Evolutionary conservation across 2,888 invertebrate genomes (phyloP).

Genomic region (Heliconius erato): DNA sequence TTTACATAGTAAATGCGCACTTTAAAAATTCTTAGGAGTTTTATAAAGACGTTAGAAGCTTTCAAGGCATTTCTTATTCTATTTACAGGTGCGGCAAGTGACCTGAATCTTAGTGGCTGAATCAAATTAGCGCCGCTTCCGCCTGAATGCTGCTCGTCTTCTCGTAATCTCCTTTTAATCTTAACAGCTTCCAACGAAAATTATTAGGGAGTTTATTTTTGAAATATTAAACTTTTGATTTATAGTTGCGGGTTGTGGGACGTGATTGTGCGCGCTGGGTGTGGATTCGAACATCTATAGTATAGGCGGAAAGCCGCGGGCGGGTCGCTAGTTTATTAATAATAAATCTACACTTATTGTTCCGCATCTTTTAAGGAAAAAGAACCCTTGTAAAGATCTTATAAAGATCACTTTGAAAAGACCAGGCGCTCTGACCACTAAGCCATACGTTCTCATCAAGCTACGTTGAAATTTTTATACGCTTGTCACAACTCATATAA

Average conservation of each 20-base stretch:
- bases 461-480: too few relatives aligned
- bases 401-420: too few relatives aligned
- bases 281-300: background rate
- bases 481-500: too few relatives aligned
- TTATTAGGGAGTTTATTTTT: constrained; percentile 10
- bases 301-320: too few relatives aligned
- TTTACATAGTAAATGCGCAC: constrained; percentile 19
- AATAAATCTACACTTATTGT: too few relatives aligned
- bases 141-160: constrained; percentile 57
- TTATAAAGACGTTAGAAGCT: constrained; percentile 50
- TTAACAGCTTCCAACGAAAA: constrained; percentile 38
- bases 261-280: background rate
- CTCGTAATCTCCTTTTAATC: constrained; percentile 46
- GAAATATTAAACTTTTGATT: background rate
- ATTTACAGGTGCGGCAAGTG: constrained; percentile 65
- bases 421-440: too few relatives aligned
- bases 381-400: too few relatives aligned
- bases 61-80: constrained; percentile 55
- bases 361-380: too few relatives aligned
- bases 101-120: constrained; percentile 65
- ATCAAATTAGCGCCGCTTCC: constrained; percentile 64
- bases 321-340: too few relatives aligned
- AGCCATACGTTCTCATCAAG: too few relatives aligned
- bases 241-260: background rate
- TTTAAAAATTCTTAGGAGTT: constrained; percentile 20